A percentile compares a stretch with the other conserved stretches of the same genome.
Evolutionary conservation across 1,140 invertebrate genomes (phyloP).

Genomic region (Nebria ingens): DNA sequence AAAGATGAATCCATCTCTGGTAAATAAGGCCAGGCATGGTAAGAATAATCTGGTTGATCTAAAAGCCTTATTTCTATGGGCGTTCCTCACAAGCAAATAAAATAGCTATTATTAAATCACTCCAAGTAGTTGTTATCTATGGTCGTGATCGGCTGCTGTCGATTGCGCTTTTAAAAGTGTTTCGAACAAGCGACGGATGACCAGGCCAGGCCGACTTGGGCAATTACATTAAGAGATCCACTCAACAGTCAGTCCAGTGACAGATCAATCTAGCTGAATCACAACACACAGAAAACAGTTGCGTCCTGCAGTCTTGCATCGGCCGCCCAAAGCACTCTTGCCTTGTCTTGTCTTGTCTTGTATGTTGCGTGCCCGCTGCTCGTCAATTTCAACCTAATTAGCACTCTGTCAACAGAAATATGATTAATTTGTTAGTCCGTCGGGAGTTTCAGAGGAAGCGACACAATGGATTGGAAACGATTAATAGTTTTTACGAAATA

Average conservation of each 20-base stretch:
- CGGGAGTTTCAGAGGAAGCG: no score
- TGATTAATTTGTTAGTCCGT: conserved; percentile 2
- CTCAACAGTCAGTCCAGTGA: not conserved
- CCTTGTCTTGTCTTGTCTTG: not conserved
- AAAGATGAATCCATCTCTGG: no score
- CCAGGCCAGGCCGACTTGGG: not conserved
- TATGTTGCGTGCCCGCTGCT: not conserved
- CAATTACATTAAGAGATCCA: not conserved
- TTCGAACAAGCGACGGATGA: no score
- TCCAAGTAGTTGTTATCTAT: not conserved
- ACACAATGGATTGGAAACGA: no score
- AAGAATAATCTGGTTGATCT: no score
- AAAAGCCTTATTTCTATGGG: no score
- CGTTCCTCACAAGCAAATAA: no score
- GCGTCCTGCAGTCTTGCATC: not conserved
- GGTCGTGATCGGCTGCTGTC: not conserved
- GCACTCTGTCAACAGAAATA: conserved; percentile 4
- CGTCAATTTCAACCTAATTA: conserved; percentile 5
- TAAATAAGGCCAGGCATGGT: no score
- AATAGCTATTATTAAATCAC: not conserved
- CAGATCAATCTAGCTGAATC: conserved; percentile 6
- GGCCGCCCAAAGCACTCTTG: not conserved
- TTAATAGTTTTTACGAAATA: no score
- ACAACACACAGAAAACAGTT: not conserved
- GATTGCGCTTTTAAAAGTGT: not conserved